These are phyloP conservation scores for Chloroclystis v-ata DNA, from an alignment of 2,888 invertebrate genomes.

Conservation along the genomic window DNA sequence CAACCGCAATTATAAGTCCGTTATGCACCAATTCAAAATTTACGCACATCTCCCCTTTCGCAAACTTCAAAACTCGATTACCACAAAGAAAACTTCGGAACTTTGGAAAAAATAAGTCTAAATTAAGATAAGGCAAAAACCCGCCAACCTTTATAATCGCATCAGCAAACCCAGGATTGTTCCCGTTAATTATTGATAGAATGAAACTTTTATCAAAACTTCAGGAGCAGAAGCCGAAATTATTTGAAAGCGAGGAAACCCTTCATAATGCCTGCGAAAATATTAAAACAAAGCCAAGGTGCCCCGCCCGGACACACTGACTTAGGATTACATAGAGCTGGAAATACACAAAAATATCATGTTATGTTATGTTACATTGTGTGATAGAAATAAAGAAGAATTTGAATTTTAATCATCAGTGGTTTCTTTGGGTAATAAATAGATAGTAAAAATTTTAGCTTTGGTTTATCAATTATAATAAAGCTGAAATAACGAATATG, in stretches of 20 bases:
- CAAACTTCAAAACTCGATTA: constrained; percentile 50
- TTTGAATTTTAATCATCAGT: no score
- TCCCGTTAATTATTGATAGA: constrained; percentile 78
- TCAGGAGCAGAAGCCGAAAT: constrained; percentile 77
- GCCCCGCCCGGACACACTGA: constrained; percentile 66
- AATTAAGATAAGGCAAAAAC: constrained; percentile 61
- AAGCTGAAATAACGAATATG: no score
- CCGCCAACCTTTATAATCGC: constrained; percentile 70
- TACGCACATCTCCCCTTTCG: constrained; percentile 38
- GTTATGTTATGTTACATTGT: neutral
- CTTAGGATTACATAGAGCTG: constrained; percentile 48
- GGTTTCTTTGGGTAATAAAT: no score
- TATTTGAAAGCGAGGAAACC: constrained; percentile 77
- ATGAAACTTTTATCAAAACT: constrained; percentile 79
- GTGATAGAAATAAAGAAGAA: no score
- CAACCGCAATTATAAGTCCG: constrained; percentile 18
- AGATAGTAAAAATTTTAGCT: no score
- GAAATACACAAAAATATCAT: constrained; percentile 17
- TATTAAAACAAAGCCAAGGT: constrained; percentile 79
- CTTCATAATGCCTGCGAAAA: constrained; percentile 78
- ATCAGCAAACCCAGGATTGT: constrained; percentile 67
- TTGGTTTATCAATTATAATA: no score
- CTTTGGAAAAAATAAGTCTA: constrained; percentile 35
- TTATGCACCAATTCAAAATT: constrained; percentile 30
- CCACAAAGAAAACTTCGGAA: constrained; percentile 46